Base-by-base conservation (phyloP, 1,140 invertebrate genomes). In the Odontomachus brunneus region DNA sequence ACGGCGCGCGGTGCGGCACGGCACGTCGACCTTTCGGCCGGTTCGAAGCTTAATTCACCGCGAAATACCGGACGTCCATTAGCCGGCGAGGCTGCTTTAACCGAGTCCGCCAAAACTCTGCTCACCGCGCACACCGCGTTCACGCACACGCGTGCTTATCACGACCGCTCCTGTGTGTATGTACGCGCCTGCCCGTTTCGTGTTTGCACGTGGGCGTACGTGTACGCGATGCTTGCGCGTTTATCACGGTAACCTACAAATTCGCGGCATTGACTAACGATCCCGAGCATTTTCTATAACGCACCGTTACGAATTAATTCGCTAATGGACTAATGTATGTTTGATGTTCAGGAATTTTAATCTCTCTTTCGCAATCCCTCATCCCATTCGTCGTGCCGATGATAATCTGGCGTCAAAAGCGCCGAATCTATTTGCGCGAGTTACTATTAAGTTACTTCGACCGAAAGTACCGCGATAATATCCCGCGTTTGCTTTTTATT, bases 241-340 rank as follows among this genome's bases (percentile, higher is more conserved):
- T 62, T 60, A 59, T 62, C 72, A 53, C 69, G 85, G 84, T 88
- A 86, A 87, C 80, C 89, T 88, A 62, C 87, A 82, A 86, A 72
- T 87, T 76, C 84, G 26, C 59, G 63, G 85, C 84, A 82, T 76
- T 85, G 82, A 86, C 87, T 89, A 90, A 89, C 88, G 86, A 82
- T 78, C 82, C 85, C 86, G 73, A 84, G 72, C 75, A 83, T 91
- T 88, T 87, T 93, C 89, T 92, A 92, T 92, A 91, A 92, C 90
- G 83, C 87, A 73, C 51, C 83, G 83, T 88, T 89, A 88, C 88
- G 87, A 91, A 93, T 93, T 93, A 93, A 93, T 93, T 93, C 92
- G 91, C 91, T 93, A 92, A 93, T 93, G 92, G 89, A 87, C 89
- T 91, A 93, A 91, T 92, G 91, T 90, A 92, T 91, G 89, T 89